Conservation (phyloP, 2,113 vertebrate species). For the Symphodus melops region DNA sequence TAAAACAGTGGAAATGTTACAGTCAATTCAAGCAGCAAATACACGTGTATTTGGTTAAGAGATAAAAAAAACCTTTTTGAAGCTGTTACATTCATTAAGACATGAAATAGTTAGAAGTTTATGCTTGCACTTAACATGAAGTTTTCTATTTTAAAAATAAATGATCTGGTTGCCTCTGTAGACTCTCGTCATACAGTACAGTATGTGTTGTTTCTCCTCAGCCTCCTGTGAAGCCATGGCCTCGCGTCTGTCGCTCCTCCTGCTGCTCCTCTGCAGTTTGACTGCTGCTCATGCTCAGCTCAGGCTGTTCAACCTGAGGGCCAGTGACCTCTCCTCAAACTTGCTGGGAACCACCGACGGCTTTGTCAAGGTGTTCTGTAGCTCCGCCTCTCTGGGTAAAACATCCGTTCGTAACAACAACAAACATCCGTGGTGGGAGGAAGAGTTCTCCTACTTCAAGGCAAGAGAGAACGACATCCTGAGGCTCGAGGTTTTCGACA, state of each 20-base stretch:
- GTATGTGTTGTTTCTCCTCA: neutral
- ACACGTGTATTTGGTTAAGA: too few species aligned
- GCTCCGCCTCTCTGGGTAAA: slow-evolving; percentile 2
- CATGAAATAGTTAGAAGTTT: too few species aligned
- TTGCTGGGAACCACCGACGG: slow-evolving; percentile 45
- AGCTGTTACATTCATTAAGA: too few species aligned
- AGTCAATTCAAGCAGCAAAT: too few species aligned
- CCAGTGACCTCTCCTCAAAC: slow-evolving; percentile 20
- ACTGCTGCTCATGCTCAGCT: slow-evolving; percentile 13
- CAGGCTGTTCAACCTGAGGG: slow-evolving; percentile 46
- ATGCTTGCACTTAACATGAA: too few species aligned
- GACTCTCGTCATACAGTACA: too few species aligned
- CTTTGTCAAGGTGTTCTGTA: slow-evolving; percentile 53
- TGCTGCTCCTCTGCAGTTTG: slow-evolving; percentile 34
- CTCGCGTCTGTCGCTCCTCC: slow-evolving; percentile 11
- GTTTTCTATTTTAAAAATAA: too few species aligned
- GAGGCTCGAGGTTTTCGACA: slow-evolving; percentile 48
- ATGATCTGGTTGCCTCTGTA: too few species aligned
- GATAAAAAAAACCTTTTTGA: too few species aligned
- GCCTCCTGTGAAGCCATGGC: slow-evolving; percentile 29
- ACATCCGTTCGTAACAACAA: slow-evolving; percentile 34
- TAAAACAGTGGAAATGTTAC: too few species aligned
- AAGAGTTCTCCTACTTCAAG: slow-evolving; percentile 40
- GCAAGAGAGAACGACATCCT: slow-evolving; percentile 34
- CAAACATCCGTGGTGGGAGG: slow-evolving; percentile 54